Evolutionary conservation across 1,140 invertebrate species (phyloP).

Genomic region (Laupala kohalensis): DNA sequence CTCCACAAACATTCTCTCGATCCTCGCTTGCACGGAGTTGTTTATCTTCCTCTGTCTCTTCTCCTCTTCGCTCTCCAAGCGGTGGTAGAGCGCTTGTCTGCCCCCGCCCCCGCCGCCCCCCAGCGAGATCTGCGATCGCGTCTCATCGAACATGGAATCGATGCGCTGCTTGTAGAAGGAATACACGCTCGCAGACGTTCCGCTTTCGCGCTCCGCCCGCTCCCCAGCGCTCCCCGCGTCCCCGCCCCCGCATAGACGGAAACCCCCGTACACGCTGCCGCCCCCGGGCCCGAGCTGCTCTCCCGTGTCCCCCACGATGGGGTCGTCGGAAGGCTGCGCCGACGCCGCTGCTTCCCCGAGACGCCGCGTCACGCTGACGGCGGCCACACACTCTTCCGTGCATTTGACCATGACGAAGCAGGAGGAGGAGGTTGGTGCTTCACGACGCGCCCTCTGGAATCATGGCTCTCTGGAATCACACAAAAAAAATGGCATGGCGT

Average conservation of each 20-base stretch:
- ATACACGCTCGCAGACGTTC: conserved; percentile 34
- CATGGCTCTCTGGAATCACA: too few relatives aligned
- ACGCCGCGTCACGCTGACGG: background rate
- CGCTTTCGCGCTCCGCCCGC: background rate
- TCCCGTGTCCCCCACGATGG: background rate
- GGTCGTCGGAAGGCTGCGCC: background rate
- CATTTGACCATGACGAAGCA: conserved; percentile 7
- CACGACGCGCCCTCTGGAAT: too few relatives aligned
- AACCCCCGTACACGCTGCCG: background rate
- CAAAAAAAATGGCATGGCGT: too few relatives aligned
- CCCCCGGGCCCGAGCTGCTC: background rate
- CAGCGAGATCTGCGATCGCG: conserved; percentile 23
- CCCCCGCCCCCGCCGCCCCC: background rate
- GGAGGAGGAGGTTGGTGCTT: too few relatives aligned
- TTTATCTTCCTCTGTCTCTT: conserved; percentile 16
- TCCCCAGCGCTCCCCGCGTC: background rate
- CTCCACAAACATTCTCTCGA: conserved; percentile 73
- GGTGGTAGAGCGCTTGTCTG: background rate
- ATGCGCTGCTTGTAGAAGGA: conserved; percentile 68
- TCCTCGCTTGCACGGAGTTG: conserved; percentile 68
- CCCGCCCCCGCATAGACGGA: background rate
- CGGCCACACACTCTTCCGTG: background rate
- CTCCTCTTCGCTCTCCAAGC: background rate
- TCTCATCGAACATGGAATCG: conserved; percentile 68
- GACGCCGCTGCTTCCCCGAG: background rate